These are phyloP conservation scores for Aspidapion aeneum DNA, from an alignment of 2,888 invertebrate genomes.

Conservation along the genomic window DNA sequence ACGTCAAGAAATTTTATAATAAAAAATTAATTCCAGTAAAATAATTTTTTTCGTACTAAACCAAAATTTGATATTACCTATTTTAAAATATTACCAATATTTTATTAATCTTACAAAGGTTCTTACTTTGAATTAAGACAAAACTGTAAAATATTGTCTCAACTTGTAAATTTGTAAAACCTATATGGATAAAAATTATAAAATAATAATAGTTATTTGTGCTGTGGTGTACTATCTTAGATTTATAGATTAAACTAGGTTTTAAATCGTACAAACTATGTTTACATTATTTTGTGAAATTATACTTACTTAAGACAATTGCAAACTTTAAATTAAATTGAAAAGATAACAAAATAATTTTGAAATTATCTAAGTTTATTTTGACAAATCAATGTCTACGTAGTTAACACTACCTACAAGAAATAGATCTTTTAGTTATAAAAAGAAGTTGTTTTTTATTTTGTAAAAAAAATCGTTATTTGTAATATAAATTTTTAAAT, in stretches of 20 bases:
- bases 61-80: too few species aligned
- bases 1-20: not conserved
- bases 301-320: not conserved
- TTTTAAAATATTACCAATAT: too few species aligned
- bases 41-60: too few species aligned
- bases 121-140: too few species aligned
- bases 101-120: too few species aligned
- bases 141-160: constrained; percentile 39
- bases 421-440: constrained; percentile 32
- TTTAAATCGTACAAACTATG: constrained; percentile 31
- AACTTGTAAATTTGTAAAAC: constrained; percentile 49
- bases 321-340: not conserved
- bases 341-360: not conserved
- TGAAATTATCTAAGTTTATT: not conserved
- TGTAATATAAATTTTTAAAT: constrained; percentile 40
- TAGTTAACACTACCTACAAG: not conserved
- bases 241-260: constrained; percentile 36
- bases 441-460: constrained; percentile 31
- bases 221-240: constrained; percentile 49
- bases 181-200: constrained; percentile 49
- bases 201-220: constrained; percentile 48
- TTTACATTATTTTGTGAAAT: not conserved
- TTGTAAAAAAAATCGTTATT: constrained; percentile 37
- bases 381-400: not conserved
- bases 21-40: too few species aligned